These are phyloP conservation scores for Polymixis flavicincta DNA, from an alignment of 2,888 invertebrate species.

Conservation along the genomic window DNA sequence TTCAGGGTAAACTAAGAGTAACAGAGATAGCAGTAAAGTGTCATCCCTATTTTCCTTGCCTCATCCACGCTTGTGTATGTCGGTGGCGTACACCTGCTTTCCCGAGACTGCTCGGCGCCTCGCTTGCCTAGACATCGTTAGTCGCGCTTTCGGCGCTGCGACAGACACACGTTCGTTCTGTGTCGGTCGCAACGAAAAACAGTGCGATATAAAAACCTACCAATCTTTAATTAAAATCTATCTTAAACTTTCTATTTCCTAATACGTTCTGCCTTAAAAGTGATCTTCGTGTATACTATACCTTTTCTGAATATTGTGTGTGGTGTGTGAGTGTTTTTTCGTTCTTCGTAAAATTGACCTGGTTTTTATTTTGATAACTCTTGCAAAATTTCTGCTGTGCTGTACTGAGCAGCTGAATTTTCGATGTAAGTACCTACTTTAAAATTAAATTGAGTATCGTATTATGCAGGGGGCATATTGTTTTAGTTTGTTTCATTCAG, in stretches of 20 bases:
- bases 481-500: conserved; percentile 17
- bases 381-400: conserved; percentile 80
- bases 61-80: conserved; percentile 67
- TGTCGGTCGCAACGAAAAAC: conserved; percentile 62
- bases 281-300: conserved; percentile 64
- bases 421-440: conserved; percentile 72
- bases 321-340: conserved; percentile 69
- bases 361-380: conserved; percentile 83
- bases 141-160: conserved; percentile 83
- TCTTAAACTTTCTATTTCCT: conserved; percentile 64
- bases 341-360: conserved; percentile 77
- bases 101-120: conserved; percentile 84
- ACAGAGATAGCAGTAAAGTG: conserved; percentile 61
- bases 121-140: conserved; percentile 67
- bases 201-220: conserved; percentile 73
- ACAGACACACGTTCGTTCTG: conserved; percentile 63
- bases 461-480: not conserved
- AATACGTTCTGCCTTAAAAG: conserved; percentile 73
- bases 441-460: conserved; percentile 29
- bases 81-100: conserved; percentile 75
- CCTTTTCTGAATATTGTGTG: conserved; percentile 60
- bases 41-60: conserved; percentile 62
- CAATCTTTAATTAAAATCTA: conserved; percentile 82
- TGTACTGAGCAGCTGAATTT: conserved; percentile 65
- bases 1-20: conserved; percentile 41